Evolutionary conservation across 2,797 vertebrate genomes (phyloP), one percentile per base, ranked within the genome.

Genomic region (Morus bassanus): DNA sequence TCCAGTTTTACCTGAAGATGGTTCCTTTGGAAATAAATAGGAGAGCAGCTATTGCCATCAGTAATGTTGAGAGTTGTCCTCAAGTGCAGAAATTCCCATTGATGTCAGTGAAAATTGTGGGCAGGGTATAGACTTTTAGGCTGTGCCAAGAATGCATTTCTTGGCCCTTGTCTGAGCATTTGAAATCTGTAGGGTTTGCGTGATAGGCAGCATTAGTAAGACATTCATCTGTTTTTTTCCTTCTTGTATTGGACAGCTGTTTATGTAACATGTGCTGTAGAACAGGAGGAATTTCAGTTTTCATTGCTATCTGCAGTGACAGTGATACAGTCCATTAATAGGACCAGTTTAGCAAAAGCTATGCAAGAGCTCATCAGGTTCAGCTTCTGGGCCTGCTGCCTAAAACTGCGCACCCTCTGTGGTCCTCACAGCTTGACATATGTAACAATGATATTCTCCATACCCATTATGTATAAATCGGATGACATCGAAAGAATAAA

Each of bases 241-340:
- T 96, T 85, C 90, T 45, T 97, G 94, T 68, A 70, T 41, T 74
- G 53, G 84, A 72, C 93, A 97, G 96, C 69, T 96, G 59, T 96
- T 97, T 97, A 96, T 63, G 89, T 96, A 96, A 95, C 85, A 92
- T 54, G 96, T 81, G 86, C 95, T 75, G 45, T 84, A 97, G 92
- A 98, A 39, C 21, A 78, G 89, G 94, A 97, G 85, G 95, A 97
- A 96, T 96, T 97, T 96, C 41, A 6, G 5, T 45, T 82, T 72
- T 95, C 56, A 24, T 45, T 90, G 43, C 86, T 94, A 84, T 94
- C 96, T 97, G 89, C 86, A 73, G 86, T 95, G 91, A 56, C 68
- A 87, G 74, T 35, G 12, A 96, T 93, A 48, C 24, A 61, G 70
- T 80, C 78, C 77, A 94, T 92, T 97, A 97, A 95, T 46, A 94